Evolutionary conservation across 2,797 vertebrate species (phyloP), one percentile per base, ranked within the genome.

Genomic region (Arnoldichthys spilopterus): DNA sequence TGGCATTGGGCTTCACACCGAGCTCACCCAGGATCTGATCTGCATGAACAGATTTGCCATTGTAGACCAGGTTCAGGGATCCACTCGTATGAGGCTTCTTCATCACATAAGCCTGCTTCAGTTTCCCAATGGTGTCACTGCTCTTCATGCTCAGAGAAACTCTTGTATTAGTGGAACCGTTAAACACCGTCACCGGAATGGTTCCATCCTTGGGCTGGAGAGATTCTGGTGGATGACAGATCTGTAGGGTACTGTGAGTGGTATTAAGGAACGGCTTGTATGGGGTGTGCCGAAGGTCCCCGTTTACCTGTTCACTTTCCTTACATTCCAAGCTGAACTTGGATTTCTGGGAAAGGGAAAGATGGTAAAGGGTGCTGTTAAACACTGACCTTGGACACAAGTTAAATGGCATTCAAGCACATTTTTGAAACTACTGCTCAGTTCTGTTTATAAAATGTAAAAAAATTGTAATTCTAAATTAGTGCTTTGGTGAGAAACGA

Each of bases 31-130:
- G 68, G 0, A 11, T 80, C 54, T 76, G 77, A 5, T 43, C 0
- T 0, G 0, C 34, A n/a, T 2, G 0, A 18, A 84, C 78, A 0
- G 71, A 73, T 69, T 85, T 86, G 0, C 87, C 85, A 3, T 88
- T 86, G 47, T 9, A 79, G 61, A 9, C 37, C 0, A 88, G 82
- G 40, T 75, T 12, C 59, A 80, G 34, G 4, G 4, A 43, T 11
- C 1, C 53, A 6, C 0, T n/a, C 7, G 49, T 43, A 0, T 72
- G 61, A 6, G 77, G 81, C 0, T 1, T 69, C 67, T 4, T 18
- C 30, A 66, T 26, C 37, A 77, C 51, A 34, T 28, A 71, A 15
- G 18, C 0, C 66, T 66, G 0, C 54, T 53, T 78, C 20, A 88
- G 70, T 20, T 68, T 80, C 16, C 15, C 74, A 1, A 82, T 61